Conservation (phyloP, 2,797 vertebrate species). For the Oreochromis mossambicus region DNA sequence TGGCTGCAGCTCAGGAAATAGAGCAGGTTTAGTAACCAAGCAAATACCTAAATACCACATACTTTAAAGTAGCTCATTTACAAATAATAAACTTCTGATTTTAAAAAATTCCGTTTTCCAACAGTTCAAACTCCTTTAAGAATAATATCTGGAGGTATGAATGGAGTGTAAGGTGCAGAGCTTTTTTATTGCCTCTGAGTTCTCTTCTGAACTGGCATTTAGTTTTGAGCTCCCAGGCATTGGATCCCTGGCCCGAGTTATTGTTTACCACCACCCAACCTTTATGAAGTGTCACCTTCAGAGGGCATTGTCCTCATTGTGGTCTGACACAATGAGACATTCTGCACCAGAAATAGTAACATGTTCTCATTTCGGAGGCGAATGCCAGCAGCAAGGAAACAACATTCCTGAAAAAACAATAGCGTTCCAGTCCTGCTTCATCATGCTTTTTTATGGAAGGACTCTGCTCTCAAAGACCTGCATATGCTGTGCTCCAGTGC, state of each 20-base stretch:
- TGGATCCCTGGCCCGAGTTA: neutral
- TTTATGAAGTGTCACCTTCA: conserved; percentile 34
- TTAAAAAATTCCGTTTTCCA: neutral
- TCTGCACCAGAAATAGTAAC: conserved; percentile 43
- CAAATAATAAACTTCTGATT: neutral
- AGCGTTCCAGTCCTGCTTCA: conserved; percentile 49
- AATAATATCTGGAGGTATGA: neutral
- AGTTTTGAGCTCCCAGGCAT: neutral
- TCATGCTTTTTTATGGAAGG: conserved; percentile 32
- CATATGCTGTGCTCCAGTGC: neutral
- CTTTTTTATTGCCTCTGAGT: neutral
- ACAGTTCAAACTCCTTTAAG: neutral
- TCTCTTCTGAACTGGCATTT: neutral
- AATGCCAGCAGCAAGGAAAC: conserved; percentile 39
- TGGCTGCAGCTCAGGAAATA: neutral
- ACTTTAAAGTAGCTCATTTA: neutral
- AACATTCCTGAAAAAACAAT: conserved; percentile 48
- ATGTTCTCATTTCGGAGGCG: conserved; percentile 29
- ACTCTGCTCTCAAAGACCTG: conserved; percentile 4
- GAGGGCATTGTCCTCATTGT: conserved; percentile 7
- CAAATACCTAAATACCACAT: neutral
- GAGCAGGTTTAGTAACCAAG: neutral
- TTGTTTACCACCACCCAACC: conserved; percentile 29
- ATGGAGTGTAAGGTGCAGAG: neutral
- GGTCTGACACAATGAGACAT: conserved; percentile 12